Conservation (phyloP, 2,888 invertebrate genomes). For the Hypsopygia costalis region DNA sequence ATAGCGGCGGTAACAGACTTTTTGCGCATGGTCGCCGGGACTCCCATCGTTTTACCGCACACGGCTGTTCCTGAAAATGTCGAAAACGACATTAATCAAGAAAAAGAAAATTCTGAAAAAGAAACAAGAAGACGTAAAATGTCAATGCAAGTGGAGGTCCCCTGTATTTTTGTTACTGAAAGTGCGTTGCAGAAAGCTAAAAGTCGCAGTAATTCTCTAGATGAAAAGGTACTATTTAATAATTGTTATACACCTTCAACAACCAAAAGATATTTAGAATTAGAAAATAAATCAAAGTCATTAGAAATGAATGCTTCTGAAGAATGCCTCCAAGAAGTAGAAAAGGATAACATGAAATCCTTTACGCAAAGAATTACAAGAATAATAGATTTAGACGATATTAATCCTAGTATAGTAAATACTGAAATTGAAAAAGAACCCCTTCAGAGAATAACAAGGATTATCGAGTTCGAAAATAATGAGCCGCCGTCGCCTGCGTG, state of each 20-base stretch:
- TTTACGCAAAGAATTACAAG: constrained; percentile 63
- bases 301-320: constrained; percentile 47
- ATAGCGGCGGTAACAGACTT: constrained; percentile 84
- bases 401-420: constrained; percentile 41
- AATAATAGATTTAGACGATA: constrained; percentile 68
- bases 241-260: constrained; percentile 48
- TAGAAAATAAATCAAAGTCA: constrained; percentile 55
- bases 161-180: constrained; percentile 76
- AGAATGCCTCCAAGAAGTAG: constrained; percentile 28
- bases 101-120: constrained; percentile 52
- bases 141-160: constrained; percentile 78
- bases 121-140: constrained; percentile 63
- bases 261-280: constrained; percentile 50
- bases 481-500: constrained; percentile 44
- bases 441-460: constrained; percentile 67
- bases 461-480: constrained; percentile 66
- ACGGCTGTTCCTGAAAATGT: constrained; percentile 60
- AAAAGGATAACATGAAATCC: constrained; percentile 44
- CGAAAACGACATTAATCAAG: constrained; percentile 67
- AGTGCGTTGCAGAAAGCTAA: constrained; percentile 70
- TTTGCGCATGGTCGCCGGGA: constrained; percentile 83
- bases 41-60: constrained; percentile 80
- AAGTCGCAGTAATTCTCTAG: constrained; percentile 66
- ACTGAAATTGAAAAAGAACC: constrained; percentile 56
- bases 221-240: constrained; percentile 65